Evolutionary conservation across 2,113 vertebrate genomes (phyloP).

Genomic region (Rhizomys pruinosus): DNA sequence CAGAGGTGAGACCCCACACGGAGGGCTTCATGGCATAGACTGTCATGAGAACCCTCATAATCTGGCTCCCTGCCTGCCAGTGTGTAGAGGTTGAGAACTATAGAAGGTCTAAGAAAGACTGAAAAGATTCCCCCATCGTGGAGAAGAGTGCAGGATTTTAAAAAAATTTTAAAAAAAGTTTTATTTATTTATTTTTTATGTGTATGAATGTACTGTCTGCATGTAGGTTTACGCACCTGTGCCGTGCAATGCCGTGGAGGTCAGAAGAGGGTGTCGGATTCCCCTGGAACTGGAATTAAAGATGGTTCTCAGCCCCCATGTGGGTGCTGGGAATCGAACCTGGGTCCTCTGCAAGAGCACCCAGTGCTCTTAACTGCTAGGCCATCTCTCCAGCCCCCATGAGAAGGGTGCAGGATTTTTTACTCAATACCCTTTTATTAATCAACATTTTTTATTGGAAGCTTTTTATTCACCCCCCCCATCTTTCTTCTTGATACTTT

Average conservation of each 20-base stretch:
- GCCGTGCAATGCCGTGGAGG: too few species aligned
- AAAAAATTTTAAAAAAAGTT: too few species aligned
- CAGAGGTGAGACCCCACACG: not conserved
- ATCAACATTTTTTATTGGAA: not conserved
- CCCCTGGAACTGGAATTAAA: too few species aligned
- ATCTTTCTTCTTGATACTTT: not conserved
- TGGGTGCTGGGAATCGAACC: too few species aligned
- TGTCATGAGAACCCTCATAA: rapidly evolving
- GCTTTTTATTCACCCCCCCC: not conserved
- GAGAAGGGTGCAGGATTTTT: not conserved
- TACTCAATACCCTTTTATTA: not conserved
- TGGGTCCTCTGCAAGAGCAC: too few species aligned
- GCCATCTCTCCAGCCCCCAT: too few species aligned
- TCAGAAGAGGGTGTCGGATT: too few species aligned
- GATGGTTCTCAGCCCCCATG: too few species aligned
- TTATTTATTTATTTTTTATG: too few species aligned
- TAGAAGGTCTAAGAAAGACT: not conserved
- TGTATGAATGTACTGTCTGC: too few species aligned
- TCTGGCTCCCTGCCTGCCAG: not conserved
- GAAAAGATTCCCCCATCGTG: not conserved
- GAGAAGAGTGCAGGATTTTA: not conserved
- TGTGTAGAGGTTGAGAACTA: not conserved
- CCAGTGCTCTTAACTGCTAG: too few species aligned
- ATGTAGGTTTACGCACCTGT: too few species aligned
- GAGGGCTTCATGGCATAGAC: not conserved